These are phyloP conservation scores for Synanthedon formicaeformis DNA, from an alignment of 2,888 invertebrate genomes.

Conservation along the genomic window DNA sequence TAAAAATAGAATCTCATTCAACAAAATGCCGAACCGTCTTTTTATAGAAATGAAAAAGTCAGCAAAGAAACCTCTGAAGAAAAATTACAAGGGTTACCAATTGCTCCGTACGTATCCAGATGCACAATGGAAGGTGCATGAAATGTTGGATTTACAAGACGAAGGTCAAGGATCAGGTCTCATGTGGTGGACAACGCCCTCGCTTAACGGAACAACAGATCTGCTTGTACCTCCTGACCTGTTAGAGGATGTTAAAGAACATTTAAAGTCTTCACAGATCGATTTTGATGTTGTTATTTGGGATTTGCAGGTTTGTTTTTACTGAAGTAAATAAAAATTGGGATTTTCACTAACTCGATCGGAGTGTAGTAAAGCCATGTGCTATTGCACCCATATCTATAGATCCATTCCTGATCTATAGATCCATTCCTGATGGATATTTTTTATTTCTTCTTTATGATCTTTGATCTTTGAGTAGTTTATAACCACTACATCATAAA, in stretches of 20 bases:
- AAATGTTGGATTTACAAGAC: slow-evolving; percentile 56
- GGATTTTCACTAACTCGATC: no score
- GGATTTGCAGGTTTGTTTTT: slow-evolving; percentile 77
- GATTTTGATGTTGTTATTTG: slow-evolving; percentile 76
- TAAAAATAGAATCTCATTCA: no score
- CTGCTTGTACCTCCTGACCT: slow-evolving; percentile 79
- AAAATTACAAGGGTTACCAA: slow-evolving; percentile 70
- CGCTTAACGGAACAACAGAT: slow-evolving; percentile 72
- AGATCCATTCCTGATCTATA: no score
- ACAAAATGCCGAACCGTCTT: not conserved
- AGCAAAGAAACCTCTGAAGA: slow-evolving; percentile 47
- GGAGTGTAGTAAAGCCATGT: no score
- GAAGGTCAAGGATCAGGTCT: slow-evolving; percentile 60
- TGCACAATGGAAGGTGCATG: slow-evolving; percentile 50
- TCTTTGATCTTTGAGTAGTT: no score
- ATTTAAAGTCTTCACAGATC: slow-evolving; percentile 72
- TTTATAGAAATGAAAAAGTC: slow-evolving; percentile 34
- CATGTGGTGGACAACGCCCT: slow-evolving; percentile 64
- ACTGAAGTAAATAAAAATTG: no score
- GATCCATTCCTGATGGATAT: no score
- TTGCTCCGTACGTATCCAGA: slow-evolving; percentile 57
- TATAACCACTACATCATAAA: no score
- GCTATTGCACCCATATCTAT: no score
- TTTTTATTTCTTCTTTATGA: no score
- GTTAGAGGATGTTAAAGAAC: slow-evolving; percentile 68